Conservation (phyloP, 2,797 vertebrate genomes). For the Xyrichtys novacula region DNA sequence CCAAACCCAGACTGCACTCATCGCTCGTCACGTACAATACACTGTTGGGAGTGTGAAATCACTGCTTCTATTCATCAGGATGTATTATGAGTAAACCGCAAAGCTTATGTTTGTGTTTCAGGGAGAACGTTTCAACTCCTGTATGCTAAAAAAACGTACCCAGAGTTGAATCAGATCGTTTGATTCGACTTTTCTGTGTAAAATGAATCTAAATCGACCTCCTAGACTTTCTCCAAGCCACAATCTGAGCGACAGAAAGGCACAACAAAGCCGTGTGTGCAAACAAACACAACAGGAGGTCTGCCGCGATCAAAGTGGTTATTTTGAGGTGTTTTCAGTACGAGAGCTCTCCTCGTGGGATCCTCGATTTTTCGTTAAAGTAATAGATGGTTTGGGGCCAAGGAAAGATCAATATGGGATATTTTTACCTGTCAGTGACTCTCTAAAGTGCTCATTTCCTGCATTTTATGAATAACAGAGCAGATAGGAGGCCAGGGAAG, state of each 20-base stretch:
- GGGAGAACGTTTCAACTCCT: background rate
- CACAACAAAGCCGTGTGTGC: conserved; percentile 40
- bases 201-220: conserved; percentile 26
- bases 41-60: background rate
- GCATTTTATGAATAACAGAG: conserved; percentile 24
- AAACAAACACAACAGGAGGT: conserved; percentile 21
- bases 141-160: background rate
- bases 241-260: conserved; percentile 21
- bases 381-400: conserved; percentile 30
- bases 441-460: conserved; percentile 30
- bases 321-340: conserved; percentile 29
- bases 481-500: background rate
- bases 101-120: background rate
- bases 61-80: background rate
- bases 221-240: conserved; percentile 20
- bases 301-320: conserved; percentile 38
- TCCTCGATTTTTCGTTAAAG: conserved; percentile 7
- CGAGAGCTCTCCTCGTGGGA: conserved; percentile 2
- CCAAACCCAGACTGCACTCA: conserved; percentile 13
- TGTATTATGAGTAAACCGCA: background rate
- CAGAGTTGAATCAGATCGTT: background rate
- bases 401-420: conserved; percentile 28
- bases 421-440: conserved; percentile 8
- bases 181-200: conserved; percentile 3
- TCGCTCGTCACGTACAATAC: conserved; percentile 6